phyloP scores from a whole-genome alignment of 2,797 vertebrate species.

The Alosa sapidissima region DNA sequence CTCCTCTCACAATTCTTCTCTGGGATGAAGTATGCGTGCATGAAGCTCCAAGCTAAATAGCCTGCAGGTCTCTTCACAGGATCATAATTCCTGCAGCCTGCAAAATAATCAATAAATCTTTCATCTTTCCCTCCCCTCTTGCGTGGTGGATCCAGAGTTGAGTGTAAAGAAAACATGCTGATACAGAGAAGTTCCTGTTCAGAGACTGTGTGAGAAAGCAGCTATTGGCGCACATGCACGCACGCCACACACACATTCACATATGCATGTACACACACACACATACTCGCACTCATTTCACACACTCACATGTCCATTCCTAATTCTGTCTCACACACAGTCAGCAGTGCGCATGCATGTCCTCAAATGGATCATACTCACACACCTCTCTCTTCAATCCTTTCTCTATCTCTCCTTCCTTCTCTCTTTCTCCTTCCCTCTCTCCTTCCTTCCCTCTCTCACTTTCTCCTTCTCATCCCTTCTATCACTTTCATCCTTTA shows the following conservation, averaged over 20 bases:
- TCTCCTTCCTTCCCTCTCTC: not conserved
- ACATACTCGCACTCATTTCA: not conserved
- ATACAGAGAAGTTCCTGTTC: not conserved
- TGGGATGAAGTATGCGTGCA: not conserved
- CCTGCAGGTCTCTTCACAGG: not conserved
- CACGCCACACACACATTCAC: not conserved
- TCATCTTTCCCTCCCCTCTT: not conserved
- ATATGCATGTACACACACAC: not conserved
- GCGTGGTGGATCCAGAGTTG: not conserved
- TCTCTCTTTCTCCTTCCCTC: not conserved
- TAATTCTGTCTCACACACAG: not conserved
- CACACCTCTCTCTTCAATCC: not conserved
- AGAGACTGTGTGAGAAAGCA: not conserved
- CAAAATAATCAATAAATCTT: not conserved
- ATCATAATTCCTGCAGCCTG: not conserved
- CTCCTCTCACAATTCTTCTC: constrained; percentile 37
- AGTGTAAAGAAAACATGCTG: not conserved
- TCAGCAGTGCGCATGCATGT: not conserved
- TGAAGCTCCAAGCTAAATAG: constrained; percentile 14
- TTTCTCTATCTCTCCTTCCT: not conserved
- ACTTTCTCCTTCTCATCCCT: not conserved
- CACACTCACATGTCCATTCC: not conserved
- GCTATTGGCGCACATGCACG: not conserved
- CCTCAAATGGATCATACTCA: not conserved
- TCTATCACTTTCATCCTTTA: too few relatives aligned